Evolutionary conservation across 2,797 vertebrate genomes (phyloP).

Genomic region (Phoeniculus purpureus): DNA sequence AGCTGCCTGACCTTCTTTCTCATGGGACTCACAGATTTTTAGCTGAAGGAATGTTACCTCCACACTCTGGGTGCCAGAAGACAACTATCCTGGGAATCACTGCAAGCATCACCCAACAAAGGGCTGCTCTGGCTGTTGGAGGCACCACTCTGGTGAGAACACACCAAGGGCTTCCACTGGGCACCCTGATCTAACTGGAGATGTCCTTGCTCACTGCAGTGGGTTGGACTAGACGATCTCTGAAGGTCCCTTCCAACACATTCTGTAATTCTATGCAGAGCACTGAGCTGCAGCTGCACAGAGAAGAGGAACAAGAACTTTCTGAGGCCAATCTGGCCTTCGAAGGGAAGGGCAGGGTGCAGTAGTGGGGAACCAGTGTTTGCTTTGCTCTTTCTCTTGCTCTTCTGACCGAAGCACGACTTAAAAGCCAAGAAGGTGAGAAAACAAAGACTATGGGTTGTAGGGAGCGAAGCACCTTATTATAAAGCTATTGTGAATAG

Average conservation of each 20-base stretch:
- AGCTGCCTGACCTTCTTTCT: not conserved
- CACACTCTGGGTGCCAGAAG: not conserved
- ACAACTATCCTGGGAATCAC: not conserved
- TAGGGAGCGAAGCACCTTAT: slow-evolving; percentile 2
- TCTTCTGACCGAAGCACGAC: not conserved
- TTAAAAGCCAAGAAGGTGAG: slow-evolving; percentile 29
- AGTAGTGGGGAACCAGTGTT: not conserved
- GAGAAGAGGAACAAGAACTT: not conserved
- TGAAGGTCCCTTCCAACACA: too few species aligned
- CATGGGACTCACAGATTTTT: not conserved
- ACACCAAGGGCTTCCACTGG: not conserved
- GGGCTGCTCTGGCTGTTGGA: not conserved
- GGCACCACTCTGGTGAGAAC: not conserved
- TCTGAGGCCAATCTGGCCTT: not conserved
- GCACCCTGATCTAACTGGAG: too few species aligned
- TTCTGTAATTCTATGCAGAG: not conserved
- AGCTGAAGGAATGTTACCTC: not conserved
- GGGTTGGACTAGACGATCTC: too few species aligned
- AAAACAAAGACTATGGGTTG: slow-evolving; percentile 33
- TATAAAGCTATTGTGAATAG: slow-evolving; percentile 46
- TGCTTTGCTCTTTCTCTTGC: not conserved
- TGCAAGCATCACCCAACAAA: not conserved
- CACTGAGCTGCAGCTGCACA: not conserved
- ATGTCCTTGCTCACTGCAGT: too few species aligned
- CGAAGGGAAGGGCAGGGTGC: not conserved